Evolutionary conservation across 2,888 invertebrate species (phyloP), one percentile per base, ranked within the genome.

Genomic region (Erynnis tages): DNA sequence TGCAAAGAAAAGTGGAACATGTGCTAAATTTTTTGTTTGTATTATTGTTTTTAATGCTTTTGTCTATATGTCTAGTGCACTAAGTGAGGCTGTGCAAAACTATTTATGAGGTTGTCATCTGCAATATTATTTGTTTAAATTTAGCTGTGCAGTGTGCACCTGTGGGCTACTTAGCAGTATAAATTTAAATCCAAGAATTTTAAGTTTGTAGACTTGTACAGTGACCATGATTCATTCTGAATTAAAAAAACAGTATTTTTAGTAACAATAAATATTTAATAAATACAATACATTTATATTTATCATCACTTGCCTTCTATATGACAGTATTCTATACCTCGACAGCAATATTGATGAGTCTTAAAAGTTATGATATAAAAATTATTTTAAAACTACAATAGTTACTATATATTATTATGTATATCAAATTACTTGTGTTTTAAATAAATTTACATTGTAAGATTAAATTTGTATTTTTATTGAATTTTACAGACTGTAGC

Each of bases 11-110:
- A 16, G 32, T 38, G 21, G 10, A 27, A 19, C 38, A 30, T 37
- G 46, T 48, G 17, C 29, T 37, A 16, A 35, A 47, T 30, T 27
- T 25, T 41, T 49, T 49, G 27, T 34, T 19, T 43, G 50, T 50
- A 50, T 50, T 35, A 41, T 50, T 50, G 34, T 37, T 35, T 45
- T 50, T 27, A 35, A 27, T 16, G 43, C 50, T 43, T 50, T 10
- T 17, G 34, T 19, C 1, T 38, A 10, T 29, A 50, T 19, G 25
- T 34, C 23, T 43, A 50, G 43, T 11, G 11, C 49, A 43, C 40
- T 30, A 38, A 48, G 34, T 32, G 41, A 43, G 43, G 34, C 49
- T 50, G 49, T 41, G 48, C 25, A 35, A 41, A 43, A 34, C 14
- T 25, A 40, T 19, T 34, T 30, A 40, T 35, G 14, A 35, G n/a